Evolutionary conservation across 2,888 invertebrate genomes (phyloP).

Genomic region (Noctua fimbriata): DNA sequence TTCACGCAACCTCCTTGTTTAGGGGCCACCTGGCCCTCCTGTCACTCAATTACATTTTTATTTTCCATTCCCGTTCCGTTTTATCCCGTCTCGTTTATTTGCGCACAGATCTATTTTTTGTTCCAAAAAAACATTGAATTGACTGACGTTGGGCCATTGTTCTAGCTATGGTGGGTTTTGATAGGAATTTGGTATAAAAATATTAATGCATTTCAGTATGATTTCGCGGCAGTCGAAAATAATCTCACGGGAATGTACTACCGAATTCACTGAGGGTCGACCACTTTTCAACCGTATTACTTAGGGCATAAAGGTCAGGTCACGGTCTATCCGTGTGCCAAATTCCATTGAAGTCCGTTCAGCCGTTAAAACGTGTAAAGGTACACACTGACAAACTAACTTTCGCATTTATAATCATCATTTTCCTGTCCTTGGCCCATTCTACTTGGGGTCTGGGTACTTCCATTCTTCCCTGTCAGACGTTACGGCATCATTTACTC

Average conservation of each 20-base stretch:
- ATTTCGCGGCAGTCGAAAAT: background rate
- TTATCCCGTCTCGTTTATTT: constrained; percentile 55
- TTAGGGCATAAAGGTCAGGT: too few species aligned
- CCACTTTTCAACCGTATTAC: too few species aligned
- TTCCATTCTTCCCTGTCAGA: too few species aligned
- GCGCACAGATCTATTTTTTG: constrained; percentile 46
- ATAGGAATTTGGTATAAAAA: background rate
- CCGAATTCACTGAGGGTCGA: too few species aligned
- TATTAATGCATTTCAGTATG: background rate
- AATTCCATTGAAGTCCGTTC: background rate
- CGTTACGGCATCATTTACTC: too few species aligned
- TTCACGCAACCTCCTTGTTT: constrained; percentile 68
- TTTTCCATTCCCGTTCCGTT: constrained; percentile 68
- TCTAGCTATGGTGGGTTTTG: constrained; percentile 8
- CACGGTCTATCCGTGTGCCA: background rate
- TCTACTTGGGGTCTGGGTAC: too few species aligned
- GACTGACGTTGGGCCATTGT: constrained; percentile 31
- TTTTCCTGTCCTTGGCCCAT: too few species aligned
- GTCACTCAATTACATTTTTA: constrained; percentile 70
- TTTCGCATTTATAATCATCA: background rate
- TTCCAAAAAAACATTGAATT: constrained; percentile 20
- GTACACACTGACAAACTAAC: background rate
- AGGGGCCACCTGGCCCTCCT: constrained; percentile 70
- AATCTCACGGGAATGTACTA: background rate
- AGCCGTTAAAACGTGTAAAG: background rate